phyloP scores from a whole-genome alignment of 2,113 vertebrate genomes.

The Suncus etruscus region DNA sequence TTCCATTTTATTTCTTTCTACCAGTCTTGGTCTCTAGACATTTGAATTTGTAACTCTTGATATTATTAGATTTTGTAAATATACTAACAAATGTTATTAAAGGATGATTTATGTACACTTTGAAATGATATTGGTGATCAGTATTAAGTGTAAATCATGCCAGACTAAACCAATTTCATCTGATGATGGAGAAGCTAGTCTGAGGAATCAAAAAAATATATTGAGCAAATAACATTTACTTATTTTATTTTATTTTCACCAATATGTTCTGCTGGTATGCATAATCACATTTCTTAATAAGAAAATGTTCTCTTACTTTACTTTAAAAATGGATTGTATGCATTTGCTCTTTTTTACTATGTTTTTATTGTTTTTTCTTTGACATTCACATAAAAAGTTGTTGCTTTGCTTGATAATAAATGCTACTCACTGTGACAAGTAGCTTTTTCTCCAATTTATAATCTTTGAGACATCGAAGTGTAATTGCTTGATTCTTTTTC shows the following conservation, averaged over 20 bases:
- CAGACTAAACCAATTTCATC: constrained; percentile 68
- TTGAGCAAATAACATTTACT: constrained; percentile 51
- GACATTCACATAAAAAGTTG: constrained; percentile 52
- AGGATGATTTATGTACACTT: constrained; percentile 63
- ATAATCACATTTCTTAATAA: constrained; percentile 69
- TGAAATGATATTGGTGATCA: constrained; percentile 62
- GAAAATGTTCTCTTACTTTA: constrained; percentile 53
- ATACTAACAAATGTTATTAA: constrained; percentile 69
- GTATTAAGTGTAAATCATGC: constrained; percentile 63
- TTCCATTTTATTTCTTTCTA: background rate
- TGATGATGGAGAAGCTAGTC: constrained; percentile 67
- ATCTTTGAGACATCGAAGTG: constrained; percentile 52
- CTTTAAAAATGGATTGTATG: constrained; percentile 38
- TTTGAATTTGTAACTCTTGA: constrained; percentile 49
- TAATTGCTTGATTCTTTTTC: constrained; percentile 27
- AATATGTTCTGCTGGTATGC: constrained; percentile 32
- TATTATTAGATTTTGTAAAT: constrained; percentile 60
- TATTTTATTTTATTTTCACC: constrained; percentile 47
- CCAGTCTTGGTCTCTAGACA: constrained; percentile 23
- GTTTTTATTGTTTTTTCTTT: constrained; percentile 55
- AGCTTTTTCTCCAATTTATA: constrained; percentile 55
- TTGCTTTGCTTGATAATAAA: constrained; percentile 1
- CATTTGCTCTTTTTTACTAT: constrained; percentile 55
- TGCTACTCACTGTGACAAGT: constrained; percentile 47
- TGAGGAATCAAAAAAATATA: constrained; percentile 47